Conservation (phyloP, 2,888 invertebrate genomes). For the Sphaerolaimus hirsutus region DNA sequence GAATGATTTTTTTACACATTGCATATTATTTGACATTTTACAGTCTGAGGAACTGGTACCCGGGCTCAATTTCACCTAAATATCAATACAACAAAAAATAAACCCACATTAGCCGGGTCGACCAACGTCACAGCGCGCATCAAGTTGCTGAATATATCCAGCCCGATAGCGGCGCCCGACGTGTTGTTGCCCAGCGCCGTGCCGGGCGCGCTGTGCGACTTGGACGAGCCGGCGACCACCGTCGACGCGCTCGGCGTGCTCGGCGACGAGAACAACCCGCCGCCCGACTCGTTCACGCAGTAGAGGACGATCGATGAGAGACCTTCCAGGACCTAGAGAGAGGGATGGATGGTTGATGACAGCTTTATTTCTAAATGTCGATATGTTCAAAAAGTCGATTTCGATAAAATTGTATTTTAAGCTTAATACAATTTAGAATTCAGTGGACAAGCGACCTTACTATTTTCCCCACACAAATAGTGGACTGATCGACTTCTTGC, state of each 20-base stretch:
- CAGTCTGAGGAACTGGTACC: too few relatives aligned
- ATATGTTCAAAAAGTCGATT: too few relatives aligned
- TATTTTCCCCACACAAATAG: too few relatives aligned
- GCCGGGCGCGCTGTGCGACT: conserved; percentile 6
- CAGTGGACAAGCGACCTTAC: too few relatives aligned
- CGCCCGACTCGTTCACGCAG: conserved; percentile 14
- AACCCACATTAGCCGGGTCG: too few relatives aligned
- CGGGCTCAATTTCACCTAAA: too few relatives aligned
- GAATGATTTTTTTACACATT: too few relatives aligned
- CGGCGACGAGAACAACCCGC: not conserved
- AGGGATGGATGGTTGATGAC: not conserved
- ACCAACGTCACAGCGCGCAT: too few relatives aligned
- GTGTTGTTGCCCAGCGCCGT: conserved; percentile 5
- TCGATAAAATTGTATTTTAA: not conserved
- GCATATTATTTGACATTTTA: too few relatives aligned
- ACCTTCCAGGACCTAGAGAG: conserved; percentile 17
- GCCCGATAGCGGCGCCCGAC: conserved; percentile 35
- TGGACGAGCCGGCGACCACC: conserved; percentile 10
- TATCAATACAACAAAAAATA: too few relatives aligned
- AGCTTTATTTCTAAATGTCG: not conserved
- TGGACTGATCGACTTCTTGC: not conserved
- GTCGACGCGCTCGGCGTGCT: not conserved
- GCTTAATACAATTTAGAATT: too few relatives aligned
- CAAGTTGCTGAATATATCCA: conserved; percentile 56
- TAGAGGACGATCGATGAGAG: conserved; percentile 21